Conservation (phyloP, 2,113 vertebrate species). For the Tricholaema leucomelas region DNA sequence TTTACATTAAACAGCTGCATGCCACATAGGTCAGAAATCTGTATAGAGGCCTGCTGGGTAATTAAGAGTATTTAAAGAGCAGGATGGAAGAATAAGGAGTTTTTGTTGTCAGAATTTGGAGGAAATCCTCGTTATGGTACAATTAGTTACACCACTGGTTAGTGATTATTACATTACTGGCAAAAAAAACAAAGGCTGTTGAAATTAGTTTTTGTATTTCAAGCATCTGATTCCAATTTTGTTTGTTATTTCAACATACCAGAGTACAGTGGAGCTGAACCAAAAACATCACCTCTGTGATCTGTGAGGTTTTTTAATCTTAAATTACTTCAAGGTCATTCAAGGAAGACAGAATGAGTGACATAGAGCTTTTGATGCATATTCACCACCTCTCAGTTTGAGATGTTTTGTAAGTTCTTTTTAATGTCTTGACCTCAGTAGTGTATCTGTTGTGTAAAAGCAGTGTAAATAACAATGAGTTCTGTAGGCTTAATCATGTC, state of each 20-base stretch:
- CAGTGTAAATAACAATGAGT: not conserved
- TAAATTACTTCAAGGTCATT: slow-evolving; percentile 62
- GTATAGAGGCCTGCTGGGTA: not conserved
- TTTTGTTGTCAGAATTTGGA: not conserved
- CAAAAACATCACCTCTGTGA: slow-evolving; percentile 18
- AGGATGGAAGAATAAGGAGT: not conserved
- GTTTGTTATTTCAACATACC: slow-evolving; percentile 58
- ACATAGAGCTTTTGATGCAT: not conserved
- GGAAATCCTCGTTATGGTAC: not conserved
- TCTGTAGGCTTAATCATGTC: not conserved
- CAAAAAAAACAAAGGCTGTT: not conserved
- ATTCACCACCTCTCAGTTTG: not conserved
- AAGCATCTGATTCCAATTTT: not conserved
- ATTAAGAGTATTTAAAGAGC: not conserved
- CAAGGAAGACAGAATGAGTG: not conserved
- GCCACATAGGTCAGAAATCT: not conserved
- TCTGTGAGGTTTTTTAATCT: not conserved
- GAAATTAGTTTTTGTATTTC: not conserved
- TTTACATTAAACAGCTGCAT: slow-evolving; percentile 23
- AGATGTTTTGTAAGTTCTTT: not conserved
- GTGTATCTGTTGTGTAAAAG: not conserved
- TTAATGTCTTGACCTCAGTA: not conserved
- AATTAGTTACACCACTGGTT: not conserved
- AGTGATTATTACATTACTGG: not conserved
- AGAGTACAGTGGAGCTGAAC: slow-evolving; percentile 4